Percentiles rank a stretch among this genome's conserved stretches.
Evolutionary conservation across 2,888 invertebrate species (phyloP).

Genomic region (Drosophila ochracea): DNA sequence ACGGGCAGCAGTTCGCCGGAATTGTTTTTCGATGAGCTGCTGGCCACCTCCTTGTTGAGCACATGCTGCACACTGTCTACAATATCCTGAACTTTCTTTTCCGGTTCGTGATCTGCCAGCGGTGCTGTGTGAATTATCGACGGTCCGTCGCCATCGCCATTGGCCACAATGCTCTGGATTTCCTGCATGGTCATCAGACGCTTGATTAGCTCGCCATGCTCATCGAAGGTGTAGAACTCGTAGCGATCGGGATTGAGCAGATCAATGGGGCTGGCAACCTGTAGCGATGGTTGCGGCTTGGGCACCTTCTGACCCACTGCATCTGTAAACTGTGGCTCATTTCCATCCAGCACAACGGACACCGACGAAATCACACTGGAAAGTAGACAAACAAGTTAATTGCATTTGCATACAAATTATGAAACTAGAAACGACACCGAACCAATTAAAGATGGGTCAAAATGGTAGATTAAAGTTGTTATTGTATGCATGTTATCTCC

Average conservation of each 20-base stretch:
- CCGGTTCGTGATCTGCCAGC: conserved; percentile 86
- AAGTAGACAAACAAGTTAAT: background rate
- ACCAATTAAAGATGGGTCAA: background rate
- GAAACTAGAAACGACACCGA: background rate
- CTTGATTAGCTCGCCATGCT: conserved; percentile 92
- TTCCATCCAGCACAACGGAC: conserved; percentile 87
- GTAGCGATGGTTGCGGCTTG: conserved; percentile 88
- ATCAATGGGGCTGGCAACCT: conserved; percentile 92
- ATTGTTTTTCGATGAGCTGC: conserved; percentile 87
- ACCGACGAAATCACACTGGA: conserved; percentile 88
- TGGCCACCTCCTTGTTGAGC: conserved; percentile 90
- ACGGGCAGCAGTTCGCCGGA: conserved; percentile 83
- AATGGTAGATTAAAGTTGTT: background rate
- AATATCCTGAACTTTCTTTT: conserved; percentile 91
- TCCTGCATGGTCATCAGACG: conserved; percentile 93
- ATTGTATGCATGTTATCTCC: background rate
- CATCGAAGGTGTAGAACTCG: conserved; percentile 94
- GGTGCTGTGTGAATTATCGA: conserved; percentile 83
- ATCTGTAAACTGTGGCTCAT: conserved; percentile 88
- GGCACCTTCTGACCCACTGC: conserved; percentile 89
- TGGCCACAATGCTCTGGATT: conserved; percentile 94
- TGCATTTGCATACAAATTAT: background rate
- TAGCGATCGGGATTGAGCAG: conserved; percentile 93
- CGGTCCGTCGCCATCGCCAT: conserved; percentile 90
- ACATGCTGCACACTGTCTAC: conserved; percentile 94